These are phyloP conservation scores for Chrysemys picta DNA, from an alignment of 2,113 vertebrate species.

Conservation along the genomic window DNA sequence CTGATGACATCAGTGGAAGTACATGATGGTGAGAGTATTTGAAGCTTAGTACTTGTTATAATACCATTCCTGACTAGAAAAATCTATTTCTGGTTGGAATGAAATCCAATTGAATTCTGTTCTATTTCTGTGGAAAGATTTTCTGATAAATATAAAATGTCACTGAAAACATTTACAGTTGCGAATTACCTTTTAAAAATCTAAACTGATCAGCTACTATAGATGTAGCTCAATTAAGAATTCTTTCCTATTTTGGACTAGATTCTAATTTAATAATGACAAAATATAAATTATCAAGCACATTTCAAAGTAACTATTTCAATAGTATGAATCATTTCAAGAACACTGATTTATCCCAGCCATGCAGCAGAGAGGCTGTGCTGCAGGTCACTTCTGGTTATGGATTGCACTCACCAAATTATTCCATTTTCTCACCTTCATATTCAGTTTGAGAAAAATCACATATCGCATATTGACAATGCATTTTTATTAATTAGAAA, in stretches of 20 bases:
- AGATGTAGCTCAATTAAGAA: neutral
- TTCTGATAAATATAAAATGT: neutral
- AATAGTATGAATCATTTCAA: neutral
- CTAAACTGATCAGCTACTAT: neutral
- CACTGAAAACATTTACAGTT: neutral
- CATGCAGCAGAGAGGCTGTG: neutral
- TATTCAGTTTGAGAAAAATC: neutral
- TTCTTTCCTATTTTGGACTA: neutral
- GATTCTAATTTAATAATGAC: neutral
- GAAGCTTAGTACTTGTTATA: constrained; percentile 22
- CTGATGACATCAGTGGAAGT: constrained; percentile 22
- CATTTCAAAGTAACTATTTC: neutral
- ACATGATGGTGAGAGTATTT: constrained; percentile 8
- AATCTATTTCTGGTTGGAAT: constrained; percentile 36
- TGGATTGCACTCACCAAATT: neutral
- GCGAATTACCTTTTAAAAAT: neutral
- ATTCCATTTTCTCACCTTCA: neutral
- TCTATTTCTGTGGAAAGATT: neutral
- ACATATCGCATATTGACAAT: neutral
- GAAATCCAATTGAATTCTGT: constrained; percentile 46
- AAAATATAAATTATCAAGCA: neutral
- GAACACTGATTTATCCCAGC: neutral
- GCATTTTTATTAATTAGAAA: neutral
- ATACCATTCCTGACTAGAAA: constrained; percentile 7
- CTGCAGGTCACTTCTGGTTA: neutral